Conservation (phyloP, 2,888 invertebrate genomes). For the Tenthredo scrophulariae region DNA sequence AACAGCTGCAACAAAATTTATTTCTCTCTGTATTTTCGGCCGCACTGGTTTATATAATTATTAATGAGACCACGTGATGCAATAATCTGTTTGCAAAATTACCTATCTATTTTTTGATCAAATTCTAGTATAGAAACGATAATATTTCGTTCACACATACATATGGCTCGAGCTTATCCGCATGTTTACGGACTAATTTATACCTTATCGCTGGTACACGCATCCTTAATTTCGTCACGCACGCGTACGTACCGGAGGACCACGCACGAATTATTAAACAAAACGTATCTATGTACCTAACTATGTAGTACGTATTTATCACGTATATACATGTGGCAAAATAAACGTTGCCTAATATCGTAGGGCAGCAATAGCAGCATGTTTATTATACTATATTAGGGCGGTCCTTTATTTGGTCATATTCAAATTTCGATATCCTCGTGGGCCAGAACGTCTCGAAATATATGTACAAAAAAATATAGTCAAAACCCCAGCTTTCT, state of each 20-base stretch:
- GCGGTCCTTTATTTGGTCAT: no score
- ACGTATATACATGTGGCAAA: neutral
- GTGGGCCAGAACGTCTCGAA: no score
- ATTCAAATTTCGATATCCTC: no score
- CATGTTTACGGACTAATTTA: conserved; percentile 37
- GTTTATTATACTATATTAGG: no score
- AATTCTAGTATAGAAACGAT: neutral
- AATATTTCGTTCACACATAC: neutral
- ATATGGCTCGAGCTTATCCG: neutral
- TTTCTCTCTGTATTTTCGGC: neutral
- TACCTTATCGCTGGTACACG: conserved; percentile 26
- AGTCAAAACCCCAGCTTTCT: no score
- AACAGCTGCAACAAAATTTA: conserved; percentile 4
- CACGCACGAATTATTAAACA: neutral
- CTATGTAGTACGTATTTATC: neutral
- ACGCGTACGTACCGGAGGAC: neutral
- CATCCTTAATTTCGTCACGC: conserved; percentile 48
- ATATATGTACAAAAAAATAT: no score
- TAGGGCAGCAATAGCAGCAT: neutral
- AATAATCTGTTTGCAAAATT: neutral
- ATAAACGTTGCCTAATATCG: neutral
- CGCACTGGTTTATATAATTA: neutral
- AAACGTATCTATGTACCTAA: neutral
- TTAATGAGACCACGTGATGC: neutral
- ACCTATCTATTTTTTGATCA: neutral